These are phyloP conservation scores for Parapsyche elsis DNA, from an alignment of 1,140 invertebrate species.

Conservation along the genomic window DNA sequence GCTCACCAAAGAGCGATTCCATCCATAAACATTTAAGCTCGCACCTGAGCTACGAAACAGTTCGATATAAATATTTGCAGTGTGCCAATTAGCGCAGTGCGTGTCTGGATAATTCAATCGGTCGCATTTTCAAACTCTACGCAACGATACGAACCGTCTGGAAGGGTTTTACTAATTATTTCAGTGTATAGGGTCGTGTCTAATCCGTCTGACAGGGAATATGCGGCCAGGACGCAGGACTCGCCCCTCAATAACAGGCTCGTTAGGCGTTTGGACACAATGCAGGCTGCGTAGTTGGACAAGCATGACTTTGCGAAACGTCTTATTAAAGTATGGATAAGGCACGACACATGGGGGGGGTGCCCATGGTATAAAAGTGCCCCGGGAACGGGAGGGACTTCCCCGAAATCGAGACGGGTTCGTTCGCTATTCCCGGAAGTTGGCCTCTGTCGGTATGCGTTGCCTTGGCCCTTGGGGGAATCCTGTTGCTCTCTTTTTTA, in stretches of 20 bases:
- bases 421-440: slow-evolving; percentile 40
- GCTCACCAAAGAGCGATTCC: too few species aligned
- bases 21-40: too few species aligned
- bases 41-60: too few species aligned
- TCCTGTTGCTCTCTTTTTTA: neutral
- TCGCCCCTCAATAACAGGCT: slow-evolving; percentile 22
- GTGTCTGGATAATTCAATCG: too few species aligned
- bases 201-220: slow-evolving; percentile 37
- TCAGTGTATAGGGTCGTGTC: slow-evolving; percentile 33
- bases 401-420: slow-evolving; percentile 11
- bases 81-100: too few species aligned
- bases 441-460: neutral
- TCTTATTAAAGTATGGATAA: slow-evolving; percentile 41
- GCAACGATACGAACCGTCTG: neutral
- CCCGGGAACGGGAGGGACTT: slow-evolving; percentile 27
- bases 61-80: too few species aligned
- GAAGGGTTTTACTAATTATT: slow-evolving; percentile 32
- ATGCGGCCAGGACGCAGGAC: slow-evolving; percentile 30
- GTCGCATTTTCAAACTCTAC: neutral
- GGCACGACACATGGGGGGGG: slow-evolving; percentile 30
- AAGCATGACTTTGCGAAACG: slow-evolving; percentile 44
- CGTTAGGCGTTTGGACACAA: slow-evolving; percentile 39
- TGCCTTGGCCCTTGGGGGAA: too few species aligned
- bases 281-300: slow-evolving; percentile 26
- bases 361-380: slow-evolving; percentile 31